These are phyloP conservation scores for Meda fulgida DNA, from an alignment of 2,797 vertebrate species.

Conservation along the genomic window DNA sequence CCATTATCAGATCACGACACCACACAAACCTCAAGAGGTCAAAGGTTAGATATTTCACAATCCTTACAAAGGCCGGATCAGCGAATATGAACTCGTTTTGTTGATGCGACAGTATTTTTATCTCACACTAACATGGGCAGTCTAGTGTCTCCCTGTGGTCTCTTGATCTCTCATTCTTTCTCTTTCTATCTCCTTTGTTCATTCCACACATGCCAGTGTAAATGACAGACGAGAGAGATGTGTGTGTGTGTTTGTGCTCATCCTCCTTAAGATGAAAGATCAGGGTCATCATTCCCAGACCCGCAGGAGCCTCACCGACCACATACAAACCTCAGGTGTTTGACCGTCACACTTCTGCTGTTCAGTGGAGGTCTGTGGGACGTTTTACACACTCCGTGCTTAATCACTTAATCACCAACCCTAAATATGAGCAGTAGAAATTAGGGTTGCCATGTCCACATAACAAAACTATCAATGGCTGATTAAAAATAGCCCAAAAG, in stretches of 20 bases:
- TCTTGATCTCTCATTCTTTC: neutral
- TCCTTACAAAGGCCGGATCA: neutral
- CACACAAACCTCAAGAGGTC: slow-evolving; percentile 27
- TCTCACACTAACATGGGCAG: neutral
- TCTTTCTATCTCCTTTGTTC: slow-evolving; percentile 12
- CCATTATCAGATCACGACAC: neutral
- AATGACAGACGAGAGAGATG: slow-evolving; percentile 19
- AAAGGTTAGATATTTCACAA: neutral
- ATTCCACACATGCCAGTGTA: slow-evolving; percentile 39
- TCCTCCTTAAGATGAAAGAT: slow-evolving; percentile 27
- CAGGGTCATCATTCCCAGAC: slow-evolving; percentile 23
- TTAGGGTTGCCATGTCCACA: neutral
- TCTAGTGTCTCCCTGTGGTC: neutral
- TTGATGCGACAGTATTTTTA: neutral
- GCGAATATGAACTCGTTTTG: too few species aligned
- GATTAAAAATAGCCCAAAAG: neutral
- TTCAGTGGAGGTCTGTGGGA: neutral
- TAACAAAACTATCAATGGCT: neutral
- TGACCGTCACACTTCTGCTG: too few species aligned
- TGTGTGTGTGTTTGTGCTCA: neutral
- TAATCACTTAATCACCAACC: neutral
- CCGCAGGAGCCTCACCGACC: slow-evolving; percentile 5
- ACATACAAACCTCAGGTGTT: neutral
- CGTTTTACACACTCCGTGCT: neutral
- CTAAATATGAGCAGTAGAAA: neutral